Conservation (phyloP, 2,888 invertebrate genomes). For the Ormyrus nitidulus region DNA sequence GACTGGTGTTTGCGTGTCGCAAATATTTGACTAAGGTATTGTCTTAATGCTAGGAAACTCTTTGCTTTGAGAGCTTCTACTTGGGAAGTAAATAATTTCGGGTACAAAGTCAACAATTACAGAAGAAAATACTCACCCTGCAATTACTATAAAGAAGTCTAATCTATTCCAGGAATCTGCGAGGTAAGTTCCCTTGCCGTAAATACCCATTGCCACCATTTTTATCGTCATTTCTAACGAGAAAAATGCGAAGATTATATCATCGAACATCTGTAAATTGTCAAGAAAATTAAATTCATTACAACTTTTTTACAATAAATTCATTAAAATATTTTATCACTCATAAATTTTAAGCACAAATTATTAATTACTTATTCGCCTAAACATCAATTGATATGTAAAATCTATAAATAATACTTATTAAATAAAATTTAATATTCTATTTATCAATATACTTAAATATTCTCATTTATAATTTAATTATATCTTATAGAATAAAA, state of each 20-base stretch:
- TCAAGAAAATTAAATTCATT: background rate
- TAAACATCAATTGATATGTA: too few relatives aligned
- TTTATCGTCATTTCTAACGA: slow-evolving; percentile 98
- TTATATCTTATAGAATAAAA: too few relatives aligned
- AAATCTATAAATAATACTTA: too few relatives aligned
- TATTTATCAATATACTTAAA: too few relatives aligned
- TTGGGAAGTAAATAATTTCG: too few relatives aligned
- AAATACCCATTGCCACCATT: slow-evolving; percentile 98
- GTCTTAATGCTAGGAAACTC: background rate
- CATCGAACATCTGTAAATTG: slow-evolving; percentile 90
- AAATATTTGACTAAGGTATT: slow-evolving; percentile 17
- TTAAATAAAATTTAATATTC: too few relatives aligned
- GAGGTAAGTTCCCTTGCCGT: slow-evolving; percentile 94
- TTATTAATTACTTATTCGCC: too few relatives aligned
- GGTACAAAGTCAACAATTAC: too few relatives aligned
- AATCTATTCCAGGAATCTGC: slow-evolving; percentile 99
- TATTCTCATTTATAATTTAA: too few relatives aligned
- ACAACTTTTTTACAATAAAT: too few relatives aligned
- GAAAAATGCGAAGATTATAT: slow-evolving; percentile 99
- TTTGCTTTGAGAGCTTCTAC: background rate
- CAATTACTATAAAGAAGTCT: slow-evolving; percentile 97
- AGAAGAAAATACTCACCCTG: slow-evolving; percentile 83
- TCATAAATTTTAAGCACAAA: too few relatives aligned
- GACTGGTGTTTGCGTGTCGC: slow-evolving; percentile 14
- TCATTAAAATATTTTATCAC: too few relatives aligned